Base-by-base conservation (phyloP, 2,113 vertebrate species). In the Hemicordylus capensis region DNA sequence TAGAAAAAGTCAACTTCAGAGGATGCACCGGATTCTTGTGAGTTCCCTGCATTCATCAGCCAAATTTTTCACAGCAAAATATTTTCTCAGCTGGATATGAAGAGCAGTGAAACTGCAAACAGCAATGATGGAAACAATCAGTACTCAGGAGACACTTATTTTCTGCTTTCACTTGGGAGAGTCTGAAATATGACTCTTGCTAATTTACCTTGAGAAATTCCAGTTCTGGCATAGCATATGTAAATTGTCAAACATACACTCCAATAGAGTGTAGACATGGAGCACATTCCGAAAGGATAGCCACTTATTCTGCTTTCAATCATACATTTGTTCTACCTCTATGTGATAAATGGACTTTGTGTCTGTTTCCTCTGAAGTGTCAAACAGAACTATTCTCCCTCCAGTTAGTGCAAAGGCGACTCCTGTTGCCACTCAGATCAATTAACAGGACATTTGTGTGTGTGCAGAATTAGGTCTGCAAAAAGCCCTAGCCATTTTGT, bases 31-130 rank as follows among this genome's bases (percentile, higher is more conserved):
- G 77, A 58, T 76, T 66, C 88, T 91, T 88, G 84, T 87, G 86
- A 90, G 76, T 63, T 90, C 82, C 31, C 1, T 81, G 81, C 91
- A 95, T 96, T 96, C 94, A 80, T 88, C 70, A 93, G 88, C 90
- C 95, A 96, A 94, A 96, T 95, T 95, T 96, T 95, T 89, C 76
- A 86, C 70, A 94, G 90, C 26, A 89, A 96, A 97, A 96, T 96
- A 95, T 97, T 97, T 97, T 97, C 92, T 97, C 97, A 97, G 97
- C 97, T 97, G 97, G 94, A 87, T 93, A 74, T 86, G 92, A 95
- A 93, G 92, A 92, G 80, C 66, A 88, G 44, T 81, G 84, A 91
- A 93, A 92, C 76, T 93, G 37, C 59, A 94, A 86, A 93, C 91
- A 94, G 86, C 76, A 88, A 83, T 88, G 86, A 80, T 96, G 95